Evolutionary conservation across 2,797 vertebrate genomes (phyloP).

Genomic region (Enteromius afrohamiltoni): DNA sequence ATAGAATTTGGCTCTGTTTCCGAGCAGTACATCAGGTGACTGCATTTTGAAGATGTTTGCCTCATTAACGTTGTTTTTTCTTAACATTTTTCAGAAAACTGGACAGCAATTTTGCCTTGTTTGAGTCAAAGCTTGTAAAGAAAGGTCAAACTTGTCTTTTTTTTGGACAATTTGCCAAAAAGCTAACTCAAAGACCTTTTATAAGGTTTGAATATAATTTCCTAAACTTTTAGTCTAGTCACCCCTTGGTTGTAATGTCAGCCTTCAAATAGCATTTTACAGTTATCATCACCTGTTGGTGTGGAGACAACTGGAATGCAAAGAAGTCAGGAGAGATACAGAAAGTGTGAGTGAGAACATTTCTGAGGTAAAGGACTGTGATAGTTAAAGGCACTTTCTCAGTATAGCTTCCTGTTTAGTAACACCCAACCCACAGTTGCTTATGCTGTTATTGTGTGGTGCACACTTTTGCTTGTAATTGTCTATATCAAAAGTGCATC

Average conservation of each 20-base stretch:
- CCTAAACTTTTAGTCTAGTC: background rate
- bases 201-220: background rate
- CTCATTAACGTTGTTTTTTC: constrained; percentile 24
- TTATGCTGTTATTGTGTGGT: constrained; percentile 26
- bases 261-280: constrained; percentile 12
- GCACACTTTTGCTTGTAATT: background rate
- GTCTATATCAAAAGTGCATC: background rate
- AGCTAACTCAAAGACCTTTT: background rate
- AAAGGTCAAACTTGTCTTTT: background rate
- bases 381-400: constrained; percentile 24
- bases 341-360: background rate
- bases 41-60: background rate
- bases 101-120: constrained; percentile 17
- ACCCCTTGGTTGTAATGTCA: background rate
- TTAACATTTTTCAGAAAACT: constrained; percentile 9
- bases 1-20: constrained; percentile 3
- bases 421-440: constrained; percentile 49
- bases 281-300: constrained; percentile 8
- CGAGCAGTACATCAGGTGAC: background rate
- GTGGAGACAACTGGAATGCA: constrained; percentile 25
- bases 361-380: background rate
- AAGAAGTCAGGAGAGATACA: constrained; percentile 8
- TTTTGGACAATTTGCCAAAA: constrained; percentile 3
- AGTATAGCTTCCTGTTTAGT: constrained; percentile 67
- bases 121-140: constrained; percentile 13